These are phyloP conservation scores for Conus canariensis DNA, from an alignment of 2,888 invertebrate genomes.

Conservation along the genomic window DNA sequence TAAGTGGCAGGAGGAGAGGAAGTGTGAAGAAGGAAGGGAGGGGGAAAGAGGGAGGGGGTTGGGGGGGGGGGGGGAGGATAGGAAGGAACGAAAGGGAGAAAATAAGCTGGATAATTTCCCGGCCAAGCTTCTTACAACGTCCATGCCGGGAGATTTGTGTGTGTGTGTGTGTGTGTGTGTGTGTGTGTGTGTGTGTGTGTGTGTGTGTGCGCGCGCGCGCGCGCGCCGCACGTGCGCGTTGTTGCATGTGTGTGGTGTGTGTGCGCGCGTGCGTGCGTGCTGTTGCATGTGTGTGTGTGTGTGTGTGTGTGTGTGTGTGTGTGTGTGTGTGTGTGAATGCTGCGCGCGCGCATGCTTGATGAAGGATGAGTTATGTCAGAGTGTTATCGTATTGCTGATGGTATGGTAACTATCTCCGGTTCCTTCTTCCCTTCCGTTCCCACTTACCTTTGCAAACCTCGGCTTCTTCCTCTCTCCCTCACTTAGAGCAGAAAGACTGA, in stretches of 20 bases:
- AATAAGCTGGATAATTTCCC: background rate
- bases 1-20: too few species aligned
- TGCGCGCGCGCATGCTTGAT: too few species aligned
- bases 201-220: constrained; percentile 24
- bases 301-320: background rate
- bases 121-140: too few species aligned
- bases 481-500: too few species aligned
- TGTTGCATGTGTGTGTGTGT: constrained; percentile 18
- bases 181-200: constrained; percentile 34
- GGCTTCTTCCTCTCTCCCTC: too few species aligned
- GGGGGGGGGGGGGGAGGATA: too few species aligned
- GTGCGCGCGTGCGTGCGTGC: too few species aligned
- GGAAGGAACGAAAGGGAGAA: background rate
- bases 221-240: too few species aligned
- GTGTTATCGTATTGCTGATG: background rate
- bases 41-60: background rate
- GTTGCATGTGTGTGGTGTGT: background rate
- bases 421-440: background rate
- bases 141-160: background rate
- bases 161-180: background rate
- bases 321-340: too few species aligned
- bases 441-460: too few species aligned
- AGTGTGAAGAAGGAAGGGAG: background rate
- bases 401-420: background rate
- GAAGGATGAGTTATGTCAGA: background rate